Percentiles rank a stretch among this genome's conserved stretches.
These are phyloP conservation scores for Drosophila picticornis DNA, from an alignment of 2,888 invertebrate species.

Conservation along the genomic window DNA sequence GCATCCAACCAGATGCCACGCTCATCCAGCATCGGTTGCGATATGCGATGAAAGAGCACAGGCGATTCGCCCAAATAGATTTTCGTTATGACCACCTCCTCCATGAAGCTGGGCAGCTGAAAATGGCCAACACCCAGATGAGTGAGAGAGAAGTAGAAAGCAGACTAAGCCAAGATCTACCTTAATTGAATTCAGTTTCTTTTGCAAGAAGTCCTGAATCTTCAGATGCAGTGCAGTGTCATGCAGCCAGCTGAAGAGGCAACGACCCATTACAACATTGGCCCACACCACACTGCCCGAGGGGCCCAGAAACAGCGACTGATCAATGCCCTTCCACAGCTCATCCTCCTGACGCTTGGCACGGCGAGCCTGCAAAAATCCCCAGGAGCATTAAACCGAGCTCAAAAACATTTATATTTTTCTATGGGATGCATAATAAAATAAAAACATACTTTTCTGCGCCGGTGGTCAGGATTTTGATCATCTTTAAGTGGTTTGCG, in stretches of 20 bases:
- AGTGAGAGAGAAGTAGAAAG: fast-evolving
- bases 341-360: conserved; percentile 83
- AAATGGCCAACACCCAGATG: not conserved
- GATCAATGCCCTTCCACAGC: conserved; percentile 85
- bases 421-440: conserved; percentile 29
- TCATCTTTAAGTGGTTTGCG: conserved; percentile 48
- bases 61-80: conserved; percentile 89
- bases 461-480: conserved; percentile 28
- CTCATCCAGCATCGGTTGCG: conserved; percentile 90
- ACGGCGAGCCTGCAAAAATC: conserved; percentile 76
- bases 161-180: conserved; percentile 43
- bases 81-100: conserved; percentile 90
- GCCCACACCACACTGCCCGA: conserved; percentile 85
- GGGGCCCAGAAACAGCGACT: conserved; percentile 84
- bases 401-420: not conserved
- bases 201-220: conserved; percentile 84
- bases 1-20: conserved; percentile 94
- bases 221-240: conserved; percentile 77
- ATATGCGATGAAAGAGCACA: conserved; percentile 88
- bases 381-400: not conserved
- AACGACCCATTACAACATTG: conserved; percentile 84
- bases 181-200: conserved; percentile 84
- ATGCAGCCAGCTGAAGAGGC: conserved; percentile 82
- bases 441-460: conserved; percentile 74
- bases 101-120: conserved; percentile 93